These are phyloP conservation scores for Hedychridium roseum DNA, from an alignment of 2,888 invertebrate genomes.

Conservation along the genomic window DNA sequence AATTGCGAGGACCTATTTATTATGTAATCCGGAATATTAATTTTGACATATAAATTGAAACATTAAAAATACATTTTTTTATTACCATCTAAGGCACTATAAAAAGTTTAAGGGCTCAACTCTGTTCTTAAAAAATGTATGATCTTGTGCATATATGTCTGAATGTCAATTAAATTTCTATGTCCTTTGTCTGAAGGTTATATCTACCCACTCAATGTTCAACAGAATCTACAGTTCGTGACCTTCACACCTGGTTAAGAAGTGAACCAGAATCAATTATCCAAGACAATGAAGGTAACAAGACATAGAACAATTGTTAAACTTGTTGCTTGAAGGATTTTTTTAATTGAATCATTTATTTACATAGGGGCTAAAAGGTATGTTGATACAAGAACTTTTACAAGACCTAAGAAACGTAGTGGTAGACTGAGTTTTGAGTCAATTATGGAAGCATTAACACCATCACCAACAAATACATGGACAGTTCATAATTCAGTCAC, in stretches of 20 bases:
- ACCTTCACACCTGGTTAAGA: conserved; percentile 40
- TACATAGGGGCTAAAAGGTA: conserved; percentile 41
- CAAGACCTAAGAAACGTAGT: conserved; percentile 71
- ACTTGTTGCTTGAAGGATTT: not conserved
- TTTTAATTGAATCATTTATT: not conserved
- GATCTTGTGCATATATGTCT: not conserved
- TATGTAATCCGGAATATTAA: too few species aligned
- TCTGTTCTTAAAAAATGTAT: not conserved
- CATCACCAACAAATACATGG: conserved; percentile 17
- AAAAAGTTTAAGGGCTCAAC: not conserved
- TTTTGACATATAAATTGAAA: too few species aligned
- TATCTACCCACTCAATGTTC: conserved; percentile 23
- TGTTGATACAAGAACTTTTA: conserved; percentile 76
- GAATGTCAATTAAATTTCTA: not conserved
- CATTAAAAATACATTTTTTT: not conserved
- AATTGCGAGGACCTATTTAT: not conserved
- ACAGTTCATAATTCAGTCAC: conserved; percentile 8
- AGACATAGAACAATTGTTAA: not conserved
- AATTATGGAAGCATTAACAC: conserved; percentile 38
- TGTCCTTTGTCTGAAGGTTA: conserved; percentile 33
- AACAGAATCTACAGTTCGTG: conserved; percentile 23
- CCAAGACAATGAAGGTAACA: conserved; percentile 1
- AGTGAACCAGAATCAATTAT: conserved; percentile 23
- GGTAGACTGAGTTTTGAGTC: conserved; percentile 70
- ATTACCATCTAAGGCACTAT: not conserved